Evolutionary conservation across 2,113 vertebrate genomes (phyloP), one percentile per base, ranked within the genome.

Genomic region (Balaenoptera acutorostrata): DNA sequence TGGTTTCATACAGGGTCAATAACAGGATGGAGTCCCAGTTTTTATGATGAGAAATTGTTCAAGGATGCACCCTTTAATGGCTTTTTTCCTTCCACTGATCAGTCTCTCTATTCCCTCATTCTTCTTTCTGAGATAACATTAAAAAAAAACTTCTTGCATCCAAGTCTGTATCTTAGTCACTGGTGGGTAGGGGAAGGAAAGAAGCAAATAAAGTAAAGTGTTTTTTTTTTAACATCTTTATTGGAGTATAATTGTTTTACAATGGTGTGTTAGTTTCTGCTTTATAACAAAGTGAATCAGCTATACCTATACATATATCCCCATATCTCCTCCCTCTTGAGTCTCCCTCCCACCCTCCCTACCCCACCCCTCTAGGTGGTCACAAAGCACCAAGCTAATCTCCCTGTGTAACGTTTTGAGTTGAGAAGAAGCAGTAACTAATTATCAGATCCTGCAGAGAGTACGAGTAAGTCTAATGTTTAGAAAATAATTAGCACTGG

Each of bases 151-250:
- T 46, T 18, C 10, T 49, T 88, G 18, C 29, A 17, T 7, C 4
- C 9, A 88, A 46, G 8, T 69, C 31, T 87, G 0, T 31, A 13
- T 52, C 27, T 80, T 14, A 55, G 17, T 20, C 27, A 27, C 6
- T 75, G 23, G 6, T 2, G 3, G 1, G 23, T 36, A 10, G 1
- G 1, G 27, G 29, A 11, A 25, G 14, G 21, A 41, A 36, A 69
- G 49, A 80, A 69, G 25, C 12, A 88, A 86, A 11, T 21, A 63
- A 90, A 3, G 52, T 29, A 25, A 81, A 41, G 49, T 61, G 36
- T 36, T 49, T 61, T 59, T 52, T 17, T 52, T 52, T 52, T 52
- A 17, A 52, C 49, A 52, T 52, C 49, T 52, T 52, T 52, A 52
- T 52, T 52, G 52, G 52, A 52, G 52, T 52, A 18, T 52, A 52